phyloP scores from a whole-genome alignment of 2,888 invertebrate species.

The Rhagophthalmus giganteus region DNA sequence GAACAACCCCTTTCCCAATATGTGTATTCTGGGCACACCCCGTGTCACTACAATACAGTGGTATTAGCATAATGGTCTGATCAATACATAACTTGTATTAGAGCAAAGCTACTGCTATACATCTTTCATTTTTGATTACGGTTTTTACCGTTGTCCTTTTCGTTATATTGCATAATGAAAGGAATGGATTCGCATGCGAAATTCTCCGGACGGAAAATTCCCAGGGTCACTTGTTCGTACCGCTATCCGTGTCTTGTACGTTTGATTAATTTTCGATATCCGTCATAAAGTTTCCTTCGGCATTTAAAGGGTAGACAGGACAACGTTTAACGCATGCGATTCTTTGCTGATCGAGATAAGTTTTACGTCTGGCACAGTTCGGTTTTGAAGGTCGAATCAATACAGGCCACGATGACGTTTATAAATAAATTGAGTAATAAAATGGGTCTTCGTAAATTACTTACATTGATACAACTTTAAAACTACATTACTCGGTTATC shows the following conservation, averaged over 20 bases:
- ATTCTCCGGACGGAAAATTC: conserved; percentile 5
- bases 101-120: conserved; percentile 27
- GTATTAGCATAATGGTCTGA: conserved; percentile 43
- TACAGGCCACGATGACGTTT: neutral
- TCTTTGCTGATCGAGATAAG: neutral
- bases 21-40: conserved; percentile 36
- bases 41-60: conserved; percentile 39
- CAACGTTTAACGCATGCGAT: neutral
- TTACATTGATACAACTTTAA: no score
- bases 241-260: conserved; percentile 11
- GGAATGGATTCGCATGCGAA: conserved; percentile 20
- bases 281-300: neutral
- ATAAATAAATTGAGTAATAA: no score
- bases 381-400: neutral
- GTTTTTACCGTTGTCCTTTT: conserved; percentile 25
- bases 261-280: conserved; percentile 10
- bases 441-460: no score
- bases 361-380: neutral
- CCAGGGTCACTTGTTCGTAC: conserved; percentile 5
- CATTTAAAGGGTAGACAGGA: neutral
- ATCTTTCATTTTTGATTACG: conserved; percentile 30
- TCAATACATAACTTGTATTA: conserved; percentile 39
- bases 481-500: no score
- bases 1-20: conserved; percentile 33
- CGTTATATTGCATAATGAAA: conserved; percentile 26